Evolutionary conservation across 2,888 invertebrate genomes (phyloP).

Genomic region (Strigamia maritima): DNA sequence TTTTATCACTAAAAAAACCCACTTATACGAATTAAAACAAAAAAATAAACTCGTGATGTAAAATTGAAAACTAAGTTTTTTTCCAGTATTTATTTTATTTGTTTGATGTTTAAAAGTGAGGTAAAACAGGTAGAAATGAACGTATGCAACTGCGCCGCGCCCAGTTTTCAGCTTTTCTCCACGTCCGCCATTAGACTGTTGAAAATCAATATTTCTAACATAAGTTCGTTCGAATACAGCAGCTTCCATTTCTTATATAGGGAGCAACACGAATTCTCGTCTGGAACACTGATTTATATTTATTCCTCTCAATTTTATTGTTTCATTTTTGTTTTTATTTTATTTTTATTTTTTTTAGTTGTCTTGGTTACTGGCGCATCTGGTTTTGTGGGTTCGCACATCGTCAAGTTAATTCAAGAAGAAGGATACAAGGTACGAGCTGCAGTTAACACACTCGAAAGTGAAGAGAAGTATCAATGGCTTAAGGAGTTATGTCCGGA

Average conservation of each 20-base stretch:
- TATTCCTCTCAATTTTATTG: neutral
- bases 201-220: constrained; percentile 10
- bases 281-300: neutral
- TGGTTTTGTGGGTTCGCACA: constrained; percentile 56
- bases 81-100: neutral
- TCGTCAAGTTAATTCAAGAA: constrained; percentile 55
- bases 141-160: neutral
- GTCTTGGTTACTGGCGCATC: constrained; percentile 58
- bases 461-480: constrained; percentile 50
- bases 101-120: neutral
- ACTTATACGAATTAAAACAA: neutral
- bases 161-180: neutral
- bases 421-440: constrained; percentile 56
- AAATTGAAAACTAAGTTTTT: neutral
- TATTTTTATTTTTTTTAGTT: constrained; percentile 43
- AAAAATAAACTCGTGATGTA: neutral
- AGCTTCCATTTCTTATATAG: neutral
- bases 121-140: neutral
- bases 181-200: neutral
- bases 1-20: neutral
- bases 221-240: constrained; percentile 15
- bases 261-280: neutral
- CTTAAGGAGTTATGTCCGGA: constrained; percentile 50
- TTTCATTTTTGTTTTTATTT: neutral
- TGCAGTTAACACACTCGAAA: constrained; percentile 53